Evolutionary conservation across 2,797 vertebrate species (phyloP).

Genomic region (Poecilia picta): DNA sequence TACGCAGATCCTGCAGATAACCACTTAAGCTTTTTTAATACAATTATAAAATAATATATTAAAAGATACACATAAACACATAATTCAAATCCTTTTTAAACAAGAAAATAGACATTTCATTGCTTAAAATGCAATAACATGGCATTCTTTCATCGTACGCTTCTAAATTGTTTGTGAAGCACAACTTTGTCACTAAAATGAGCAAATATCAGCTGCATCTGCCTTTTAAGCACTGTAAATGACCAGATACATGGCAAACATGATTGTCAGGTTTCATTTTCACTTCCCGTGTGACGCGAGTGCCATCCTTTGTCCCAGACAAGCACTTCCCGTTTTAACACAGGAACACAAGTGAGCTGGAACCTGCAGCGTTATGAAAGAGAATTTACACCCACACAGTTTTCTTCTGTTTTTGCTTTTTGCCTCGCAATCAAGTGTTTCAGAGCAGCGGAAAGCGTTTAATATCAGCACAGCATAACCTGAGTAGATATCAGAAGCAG

Average conservation of each 20-base stretch:
- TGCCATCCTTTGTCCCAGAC: constrained; percentile 25
- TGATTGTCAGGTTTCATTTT: constrained; percentile 42
- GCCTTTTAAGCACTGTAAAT: constrained; percentile 13
- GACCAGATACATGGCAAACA: constrained; percentile 13
- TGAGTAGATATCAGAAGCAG: neutral
- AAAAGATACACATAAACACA: no score
- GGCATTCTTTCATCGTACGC: no score
- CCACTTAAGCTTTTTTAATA: no score
- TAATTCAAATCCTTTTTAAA: no score
- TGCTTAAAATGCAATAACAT: no score
- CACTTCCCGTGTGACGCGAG: constrained; percentile 52
- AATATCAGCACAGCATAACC: neutral
- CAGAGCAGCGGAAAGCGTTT: neutral
- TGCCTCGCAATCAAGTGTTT: neutral
- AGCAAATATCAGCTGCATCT: neutral
- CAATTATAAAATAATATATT: no score
- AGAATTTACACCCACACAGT: neutral
- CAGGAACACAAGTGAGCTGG: neutral
- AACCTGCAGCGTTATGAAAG: neutral
- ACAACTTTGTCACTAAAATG: neutral
- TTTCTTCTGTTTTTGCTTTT: neutral
- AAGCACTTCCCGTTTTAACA: constrained; percentile 49
- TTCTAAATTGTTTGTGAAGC: no score
- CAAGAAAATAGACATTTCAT: no score
- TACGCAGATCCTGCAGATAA: no score